Percentiles rank a stretch among this genome's conserved stretches.
Evolutionary conservation across 1,140 invertebrate species (phyloP).

Genomic region (honey bee (Apis mellifera)): DNA sequence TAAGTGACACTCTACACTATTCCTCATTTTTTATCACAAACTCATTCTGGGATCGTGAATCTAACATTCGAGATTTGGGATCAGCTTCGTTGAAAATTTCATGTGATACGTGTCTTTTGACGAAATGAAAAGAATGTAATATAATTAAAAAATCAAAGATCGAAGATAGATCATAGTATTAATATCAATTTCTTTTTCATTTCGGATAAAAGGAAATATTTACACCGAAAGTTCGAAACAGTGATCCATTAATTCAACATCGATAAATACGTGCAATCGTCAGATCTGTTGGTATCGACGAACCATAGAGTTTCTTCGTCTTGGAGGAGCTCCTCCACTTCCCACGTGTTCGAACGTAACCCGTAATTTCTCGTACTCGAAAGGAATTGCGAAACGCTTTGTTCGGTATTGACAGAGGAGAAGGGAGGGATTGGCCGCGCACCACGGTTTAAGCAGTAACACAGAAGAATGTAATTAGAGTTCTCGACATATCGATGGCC

Average conservation of each 20-base stretch:
- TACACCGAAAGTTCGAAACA: too few species aligned
- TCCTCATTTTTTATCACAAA: background rate
- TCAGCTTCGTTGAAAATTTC: background rate
- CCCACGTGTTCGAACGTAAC: conserved; percentile 50
- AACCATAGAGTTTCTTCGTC: conserved; percentile 38
- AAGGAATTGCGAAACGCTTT: conserved; percentile 55
- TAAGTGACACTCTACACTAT: background rate
- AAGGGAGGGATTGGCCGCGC: conserved; percentile 41
- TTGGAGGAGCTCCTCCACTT: conserved; percentile 47
- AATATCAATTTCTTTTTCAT: too few species aligned
- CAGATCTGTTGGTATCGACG: conserved; percentile 12
- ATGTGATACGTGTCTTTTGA: too few species aligned
- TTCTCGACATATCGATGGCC: conserved; percentile 48
- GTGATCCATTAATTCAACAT: background rate
- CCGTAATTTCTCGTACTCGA: conserved; percentile 52
- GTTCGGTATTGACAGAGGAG: conserved; percentile 48
- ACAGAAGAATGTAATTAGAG: conserved; percentile 57
- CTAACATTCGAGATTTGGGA: too few species aligned
- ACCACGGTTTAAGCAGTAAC: conserved; percentile 46
- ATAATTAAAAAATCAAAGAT: too few species aligned
- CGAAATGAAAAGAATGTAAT: too few species aligned
- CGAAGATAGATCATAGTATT: too few species aligned
- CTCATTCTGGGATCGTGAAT: too few species aligned
- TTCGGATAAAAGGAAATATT: background rate
- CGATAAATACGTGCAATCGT: conserved; percentile 35